phyloP scores from a whole-genome alignment of 2,888 invertebrate species.

The Hedychridium roseum region DNA sequence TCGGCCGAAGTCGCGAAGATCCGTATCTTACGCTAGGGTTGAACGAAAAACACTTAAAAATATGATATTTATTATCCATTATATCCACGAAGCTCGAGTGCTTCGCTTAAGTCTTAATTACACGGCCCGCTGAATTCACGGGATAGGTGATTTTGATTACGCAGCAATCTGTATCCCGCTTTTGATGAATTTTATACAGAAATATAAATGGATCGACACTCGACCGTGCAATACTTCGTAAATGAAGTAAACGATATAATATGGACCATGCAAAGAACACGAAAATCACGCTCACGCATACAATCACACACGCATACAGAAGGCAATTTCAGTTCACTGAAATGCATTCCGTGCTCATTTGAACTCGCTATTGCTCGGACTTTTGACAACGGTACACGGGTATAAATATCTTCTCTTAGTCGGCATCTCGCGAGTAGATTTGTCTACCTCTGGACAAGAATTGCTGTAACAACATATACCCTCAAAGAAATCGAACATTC shows the following conservation, averaged over 20 bases:
- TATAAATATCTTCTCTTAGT: conserved; percentile 6
- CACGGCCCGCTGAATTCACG: conserved; percentile 29
- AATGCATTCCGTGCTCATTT: conserved; percentile 21
- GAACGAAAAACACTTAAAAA: conserved; percentile 35
- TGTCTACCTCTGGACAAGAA: background rate
- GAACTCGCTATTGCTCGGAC: conserved; percentile 15
- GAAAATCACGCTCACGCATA: too few species aligned
- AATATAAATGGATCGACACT: conserved; percentile 4
- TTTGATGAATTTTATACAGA: background rate
- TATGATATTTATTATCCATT: conserved; percentile 28
- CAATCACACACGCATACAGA: conserved; percentile 17
- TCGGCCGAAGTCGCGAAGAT: background rate
- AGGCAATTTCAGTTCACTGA: conserved; percentile 19
- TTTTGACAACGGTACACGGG: background rate
- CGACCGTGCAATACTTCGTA: background rate
- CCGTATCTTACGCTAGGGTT: too few species aligned
- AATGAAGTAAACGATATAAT: conserved; percentile 12
- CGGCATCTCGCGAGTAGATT: background rate
- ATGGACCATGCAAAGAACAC: too few species aligned
- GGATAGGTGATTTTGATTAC: background rate
- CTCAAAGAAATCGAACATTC: conserved; percentile 2
- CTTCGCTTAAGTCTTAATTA: conserved; percentile 21
- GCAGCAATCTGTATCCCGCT: too few species aligned
- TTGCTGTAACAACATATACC: too few species aligned
- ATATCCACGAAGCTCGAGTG: conserved; percentile 3